Evolutionary conservation across 2,797 vertebrate species (phyloP).

Genomic region (Pantherophis alleghaniensis): DNA sequence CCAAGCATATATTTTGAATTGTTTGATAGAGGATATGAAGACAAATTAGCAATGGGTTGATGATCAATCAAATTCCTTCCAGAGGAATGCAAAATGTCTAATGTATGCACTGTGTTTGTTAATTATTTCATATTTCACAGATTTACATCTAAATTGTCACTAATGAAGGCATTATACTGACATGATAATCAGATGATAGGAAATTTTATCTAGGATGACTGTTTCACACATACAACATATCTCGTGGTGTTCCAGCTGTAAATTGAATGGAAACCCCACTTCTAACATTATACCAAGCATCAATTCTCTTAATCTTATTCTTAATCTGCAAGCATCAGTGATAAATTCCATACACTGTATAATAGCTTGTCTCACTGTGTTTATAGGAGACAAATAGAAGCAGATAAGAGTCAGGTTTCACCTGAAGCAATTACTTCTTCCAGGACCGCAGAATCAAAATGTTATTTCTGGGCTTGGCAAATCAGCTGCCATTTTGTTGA

Average conservation of each 20-base stretch:
- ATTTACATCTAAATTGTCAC: not conserved
- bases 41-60: not conserved
- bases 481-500: conserved; percentile 21
- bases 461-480: not conserved
- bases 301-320: not conserved
- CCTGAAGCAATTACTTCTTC: not conserved
- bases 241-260: not conserved
- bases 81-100: not conserved
- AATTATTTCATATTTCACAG: not conserved
- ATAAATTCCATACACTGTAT: not conserved
- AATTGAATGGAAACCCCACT: not conserved
- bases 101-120: not conserved
- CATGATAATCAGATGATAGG: not conserved
- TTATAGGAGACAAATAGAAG: not conserved
- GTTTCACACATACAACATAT: not conserved
- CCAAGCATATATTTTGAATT: not conserved
- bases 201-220: not conserved
- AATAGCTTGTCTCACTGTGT: not conserved
- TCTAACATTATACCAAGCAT: not conserved
- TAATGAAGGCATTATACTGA: not conserved
- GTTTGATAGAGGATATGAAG: not conserved
- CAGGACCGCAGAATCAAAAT: not conserved
- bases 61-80: not conserved
- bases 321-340: not conserved
- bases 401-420: not conserved